These are phyloP conservation scores for Campopleginae sp. DNA, from an alignment of 2,888 invertebrate genomes.

Conservation along the genomic window DNA sequence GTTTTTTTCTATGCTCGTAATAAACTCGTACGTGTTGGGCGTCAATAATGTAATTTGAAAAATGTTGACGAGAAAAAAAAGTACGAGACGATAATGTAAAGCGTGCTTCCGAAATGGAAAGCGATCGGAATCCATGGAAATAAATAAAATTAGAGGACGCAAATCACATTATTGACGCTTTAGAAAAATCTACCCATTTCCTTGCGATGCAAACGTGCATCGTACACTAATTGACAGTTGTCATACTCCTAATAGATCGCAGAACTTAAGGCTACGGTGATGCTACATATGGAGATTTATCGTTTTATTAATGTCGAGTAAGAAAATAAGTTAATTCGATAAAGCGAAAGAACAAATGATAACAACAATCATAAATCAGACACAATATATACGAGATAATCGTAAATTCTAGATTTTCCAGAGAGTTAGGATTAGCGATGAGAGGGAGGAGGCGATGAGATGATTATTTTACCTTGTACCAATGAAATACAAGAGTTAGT, in stretches of 20 bases:
- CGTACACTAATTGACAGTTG: constrained; percentile 54
- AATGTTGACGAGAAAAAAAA: constrained; percentile 11
- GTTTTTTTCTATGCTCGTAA: not conserved
- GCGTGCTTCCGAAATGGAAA: not conserved
- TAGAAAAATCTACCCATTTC: constrained; percentile 34
- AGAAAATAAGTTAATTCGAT: not conserved
- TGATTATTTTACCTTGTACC: constrained; percentile 51
- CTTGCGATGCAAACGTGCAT: constrained; percentile 29
- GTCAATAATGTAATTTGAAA: not conserved
- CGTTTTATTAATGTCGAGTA: constrained; percentile 8
- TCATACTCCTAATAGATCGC: constrained; percentile 44
- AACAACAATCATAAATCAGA: constrained; percentile 4
- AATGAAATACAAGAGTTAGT: constrained; percentile 61
- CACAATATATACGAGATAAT: constrained; percentile 24
- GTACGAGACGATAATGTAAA: not conserved
- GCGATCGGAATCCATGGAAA: not conserved
- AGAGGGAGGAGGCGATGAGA: constrained; percentile 37
- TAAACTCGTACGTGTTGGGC: constrained; percentile 5
- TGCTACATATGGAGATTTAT: constrained; percentile 1
- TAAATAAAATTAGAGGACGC: not conserved
- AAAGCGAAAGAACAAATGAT: constrained; percentile 37
- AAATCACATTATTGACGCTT: constrained; percentile 28
- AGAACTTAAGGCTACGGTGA: constrained; percentile 42
- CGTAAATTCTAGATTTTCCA: constrained; percentile 21
- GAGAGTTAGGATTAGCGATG: constrained; percentile 44